Conservation (phyloP, 2,113 vertebrate genomes). For the Abramis brama region DNA sequence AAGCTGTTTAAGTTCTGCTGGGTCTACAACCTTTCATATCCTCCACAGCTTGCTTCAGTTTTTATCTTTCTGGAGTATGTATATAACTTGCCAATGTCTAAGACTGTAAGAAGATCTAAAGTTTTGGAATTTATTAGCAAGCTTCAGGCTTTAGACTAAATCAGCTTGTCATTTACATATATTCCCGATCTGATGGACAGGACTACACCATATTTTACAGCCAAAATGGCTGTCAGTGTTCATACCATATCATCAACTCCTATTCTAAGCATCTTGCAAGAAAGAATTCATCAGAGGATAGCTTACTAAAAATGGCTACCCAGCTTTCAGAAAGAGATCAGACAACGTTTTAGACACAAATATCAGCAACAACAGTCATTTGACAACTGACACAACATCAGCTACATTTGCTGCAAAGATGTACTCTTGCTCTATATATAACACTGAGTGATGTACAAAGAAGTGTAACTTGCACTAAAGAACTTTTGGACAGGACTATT, state of each 20-base stretch:
- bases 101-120: too few relatives aligned
- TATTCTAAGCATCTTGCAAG: constrained; percentile 2
- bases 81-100: too few relatives aligned
- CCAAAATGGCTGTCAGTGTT: constrained; percentile 18
- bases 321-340: too few relatives aligned
- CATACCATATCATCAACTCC: constrained; percentile 47
- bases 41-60: too few relatives aligned
- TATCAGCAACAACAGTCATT: too few relatives aligned
- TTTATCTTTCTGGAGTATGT: too few relatives aligned
- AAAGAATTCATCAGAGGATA: constrained; percentile 12
- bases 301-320: neutral
- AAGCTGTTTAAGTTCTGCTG: too few relatives aligned
- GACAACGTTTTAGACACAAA: too few relatives aligned
- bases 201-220: neutral
- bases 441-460: constrained; percentile 43
- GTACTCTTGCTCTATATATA: constrained; percentile 41
- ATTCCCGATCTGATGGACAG: neutral
- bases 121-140: too few relatives aligned
- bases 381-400: neutral
- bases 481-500: constrained; percentile 19
- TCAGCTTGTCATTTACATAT: too few relatives aligned
- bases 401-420: constrained; percentile 44
- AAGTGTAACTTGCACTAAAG: constrained; percentile 33
- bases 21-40: too few relatives aligned
- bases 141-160: too few relatives aligned